Conservation (phyloP, 2,888 invertebrate species). For the Nemoura dubitans region DNA sequence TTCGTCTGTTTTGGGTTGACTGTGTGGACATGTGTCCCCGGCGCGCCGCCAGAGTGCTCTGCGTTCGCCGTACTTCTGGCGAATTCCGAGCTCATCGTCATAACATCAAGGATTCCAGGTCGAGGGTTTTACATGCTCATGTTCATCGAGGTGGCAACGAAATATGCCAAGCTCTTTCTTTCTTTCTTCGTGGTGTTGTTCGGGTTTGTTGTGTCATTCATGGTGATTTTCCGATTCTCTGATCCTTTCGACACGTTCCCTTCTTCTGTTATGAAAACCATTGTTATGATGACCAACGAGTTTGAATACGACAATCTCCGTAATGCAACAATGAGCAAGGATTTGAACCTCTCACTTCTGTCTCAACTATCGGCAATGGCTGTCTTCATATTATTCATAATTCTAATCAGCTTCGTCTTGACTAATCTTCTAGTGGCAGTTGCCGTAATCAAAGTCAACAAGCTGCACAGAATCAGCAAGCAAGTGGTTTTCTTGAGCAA, state of each 20-base stretch:
- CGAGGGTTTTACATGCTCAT: constrained; percentile 18
- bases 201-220: constrained; percentile 9
- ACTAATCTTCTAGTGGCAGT: constrained; percentile 1
- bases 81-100: background rate
- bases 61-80: background rate
- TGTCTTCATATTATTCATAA: constrained; percentile 17
- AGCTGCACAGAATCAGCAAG: constrained; percentile 2
- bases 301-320: constrained; percentile 1
- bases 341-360: background rate
- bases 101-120: background rate
- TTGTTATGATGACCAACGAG: constrained; percentile 39
- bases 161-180: background rate
- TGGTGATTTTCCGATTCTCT: background rate
- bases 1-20: background rate
- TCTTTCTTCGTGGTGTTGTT: background rate
- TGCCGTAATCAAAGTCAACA: background rate
- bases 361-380: background rate
- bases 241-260: background rate
- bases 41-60: background rate
- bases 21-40: background rate
- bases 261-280: background rate
- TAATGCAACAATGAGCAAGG: background rate
- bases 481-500: constrained; percentile 10
- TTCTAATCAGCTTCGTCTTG: constrained; percentile 3
- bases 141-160: constrained; percentile 9